phyloP scores from a whole-genome alignment of 35 echinoderm and acorn worm species.

The Chiridota heheva region DNA sequence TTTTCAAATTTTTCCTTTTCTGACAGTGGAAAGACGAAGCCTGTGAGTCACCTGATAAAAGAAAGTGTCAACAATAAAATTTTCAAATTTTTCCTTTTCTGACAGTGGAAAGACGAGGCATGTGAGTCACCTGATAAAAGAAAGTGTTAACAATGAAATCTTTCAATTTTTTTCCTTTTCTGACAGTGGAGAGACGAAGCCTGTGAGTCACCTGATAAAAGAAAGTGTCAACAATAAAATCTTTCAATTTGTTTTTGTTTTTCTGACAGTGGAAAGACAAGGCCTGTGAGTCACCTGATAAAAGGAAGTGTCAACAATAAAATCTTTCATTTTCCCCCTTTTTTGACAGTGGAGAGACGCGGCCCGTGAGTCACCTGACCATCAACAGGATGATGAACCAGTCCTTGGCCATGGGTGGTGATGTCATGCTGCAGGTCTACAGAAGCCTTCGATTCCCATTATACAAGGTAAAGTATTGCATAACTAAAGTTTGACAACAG shows the following conservation, averaged over 20 bases:
- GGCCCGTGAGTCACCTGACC: conserved; percentile 67
- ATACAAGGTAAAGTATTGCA: conserved; percentile 51
- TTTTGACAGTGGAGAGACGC: conserved; percentile 45
- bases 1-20: neutral
- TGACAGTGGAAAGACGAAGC: neutral
- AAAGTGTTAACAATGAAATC: neutral
- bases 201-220: neutral
- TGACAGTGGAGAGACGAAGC: neutral
- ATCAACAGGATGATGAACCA: conserved; percentile 57
- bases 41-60: neutral
- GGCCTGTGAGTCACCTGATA: neutral
- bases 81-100: no score
- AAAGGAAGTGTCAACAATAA: no score
- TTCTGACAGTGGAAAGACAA: neutral
- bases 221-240: neutral
- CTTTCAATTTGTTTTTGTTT: conserved; percentile 2
- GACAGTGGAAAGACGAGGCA: no score
- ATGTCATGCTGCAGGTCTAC: conserved; percentile 34
- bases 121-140: no score
- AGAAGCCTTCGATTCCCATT: conserved; percentile 43
- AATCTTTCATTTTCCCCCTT: neutral
- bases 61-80: no score
- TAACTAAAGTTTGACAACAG: neutral
- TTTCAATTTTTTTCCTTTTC: neutral
- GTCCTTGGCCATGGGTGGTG: conserved; percentile 62